phyloP scores from a whole-genome alignment of 2,888 invertebrate species.

The Chirona hameri region DNA sequence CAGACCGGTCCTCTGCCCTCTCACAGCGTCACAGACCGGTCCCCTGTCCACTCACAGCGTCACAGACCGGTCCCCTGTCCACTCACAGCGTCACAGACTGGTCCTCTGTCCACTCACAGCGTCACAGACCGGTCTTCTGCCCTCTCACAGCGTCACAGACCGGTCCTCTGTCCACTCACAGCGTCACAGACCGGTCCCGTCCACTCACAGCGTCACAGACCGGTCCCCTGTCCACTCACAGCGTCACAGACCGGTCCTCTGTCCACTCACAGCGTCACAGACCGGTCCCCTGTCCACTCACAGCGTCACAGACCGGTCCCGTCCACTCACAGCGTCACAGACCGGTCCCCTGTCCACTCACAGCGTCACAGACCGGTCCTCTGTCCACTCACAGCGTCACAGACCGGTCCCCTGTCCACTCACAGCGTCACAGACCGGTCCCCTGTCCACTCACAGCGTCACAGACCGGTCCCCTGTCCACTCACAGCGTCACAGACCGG shows the following conservation, averaged over 20 bases:
- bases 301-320: constrained; percentile 62
- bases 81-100: no score
- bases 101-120: constrained; percentile 56
- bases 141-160: no score
- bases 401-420: background rate
- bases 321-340: no score
- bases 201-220: no score
- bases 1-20: no score
- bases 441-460: no score
- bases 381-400: no score
- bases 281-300: constrained; percentile 46
- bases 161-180: constrained; percentile 51
- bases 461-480: background rate
- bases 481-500: constrained; percentile 64
- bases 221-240: constrained; percentile 51
- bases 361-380: constrained; percentile 62
- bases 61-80: constrained; percentile 47
- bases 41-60: constrained; percentile 61
- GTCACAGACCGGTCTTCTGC: constrained; percentile 55
- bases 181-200: constrained; percentile 60
- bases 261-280: no score
- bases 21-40: no score
- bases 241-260: constrained; percentile 60
- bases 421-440: constrained; percentile 64
- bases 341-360: constrained; percentile 46